Percentiles rank a stretch among this genome's conserved stretches.
phyloP scores from a whole-genome alignment of 23 tunicate genomes.

The Trididemnum nubilum region DNA sequence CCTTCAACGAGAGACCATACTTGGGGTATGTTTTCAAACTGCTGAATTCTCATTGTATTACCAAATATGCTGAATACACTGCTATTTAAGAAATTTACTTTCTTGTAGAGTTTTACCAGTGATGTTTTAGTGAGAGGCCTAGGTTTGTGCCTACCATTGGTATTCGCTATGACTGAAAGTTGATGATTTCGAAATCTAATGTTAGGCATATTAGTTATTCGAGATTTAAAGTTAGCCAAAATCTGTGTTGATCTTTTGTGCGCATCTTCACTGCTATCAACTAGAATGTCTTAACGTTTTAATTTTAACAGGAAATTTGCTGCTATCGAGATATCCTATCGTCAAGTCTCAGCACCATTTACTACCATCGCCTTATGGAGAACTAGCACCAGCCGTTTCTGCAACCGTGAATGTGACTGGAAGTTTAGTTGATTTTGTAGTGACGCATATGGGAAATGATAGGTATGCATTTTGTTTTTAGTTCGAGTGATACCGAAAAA shows the following conservation, averaged over 20 bases:
- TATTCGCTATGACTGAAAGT: too few species aligned
- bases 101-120: too few species aligned
- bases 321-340: conserved; percentile 67
- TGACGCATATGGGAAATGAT: conserved; percentile 79
- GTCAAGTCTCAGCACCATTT: conserved; percentile 64
- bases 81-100: too few species aligned
- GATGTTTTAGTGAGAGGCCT: too few species aligned
- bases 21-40: conserved; percentile 77
- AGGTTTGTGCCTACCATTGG: too few species aligned
- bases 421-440: conserved; percentile 59
- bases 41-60: too few species aligned
- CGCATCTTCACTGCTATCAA: too few species aligned
- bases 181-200: too few species aligned
- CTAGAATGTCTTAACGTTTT: neutral
- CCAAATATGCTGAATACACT: too few species aligned
- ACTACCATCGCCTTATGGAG: conserved; percentile 68
- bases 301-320: conserved; percentile 32
- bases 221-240: too few species aligned
- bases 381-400: conserved; percentile 69
- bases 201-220: too few species aligned
- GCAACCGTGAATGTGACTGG: conserved; percentile 64
- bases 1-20: conserved; percentile 81
- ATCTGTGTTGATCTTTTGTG: too few species aligned
- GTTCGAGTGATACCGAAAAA: neutral
- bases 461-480: conserved; percentile 41